Evolutionary conservation across 2,113 vertebrate species (phyloP), one percentile per base, ranked within the genome.

Genomic region (Thalassoma bifasciatum): DNA sequence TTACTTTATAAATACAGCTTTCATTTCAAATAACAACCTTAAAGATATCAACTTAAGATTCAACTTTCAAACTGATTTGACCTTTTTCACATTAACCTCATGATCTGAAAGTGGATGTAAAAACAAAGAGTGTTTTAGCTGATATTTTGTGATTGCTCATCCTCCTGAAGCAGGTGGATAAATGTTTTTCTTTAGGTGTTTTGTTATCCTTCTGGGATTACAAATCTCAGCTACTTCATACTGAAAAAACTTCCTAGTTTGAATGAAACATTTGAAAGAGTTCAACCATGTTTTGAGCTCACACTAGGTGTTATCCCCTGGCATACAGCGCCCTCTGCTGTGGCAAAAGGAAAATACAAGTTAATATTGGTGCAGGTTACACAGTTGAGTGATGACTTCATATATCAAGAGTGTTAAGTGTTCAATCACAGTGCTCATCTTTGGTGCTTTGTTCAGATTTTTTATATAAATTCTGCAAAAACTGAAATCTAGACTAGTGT

Each of bases 291-390:
- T 13, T 19, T 49, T 59, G 8, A 21, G 47, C 16, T 0, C 5
- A 16, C 8, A 46, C n/a, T 66, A 11, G 23, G 21, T 24, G 52
- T 60, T 0, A 75, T 85, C 12, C 52, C 36, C 49, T 53, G 21
- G 72, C 77, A 50, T 72, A 56, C 30, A 76, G 85, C 89, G 91
- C 89, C 91, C 85, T 75, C 91, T 91, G 21, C 79, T 87, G 91
- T 62, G 38, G 1, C 1, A 75, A 19, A 36, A 47, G 1, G 6
- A 22, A 65, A 61, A 17, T 19, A 49, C 5, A 2, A 24, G n/a
- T 59, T 2, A 49, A 10, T 8, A 46, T 17, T 8, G 9, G 46
- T 8, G 16, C 5, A 12, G 17, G 38, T 40, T 40, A 12, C 13
- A 44, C 13, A 14, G 6, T 44, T 5, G 16, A 2, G 12, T 13